phyloP scores from a whole-genome alignment of 2,888 invertebrate genomes.

The Tillus elongatus region DNA sequence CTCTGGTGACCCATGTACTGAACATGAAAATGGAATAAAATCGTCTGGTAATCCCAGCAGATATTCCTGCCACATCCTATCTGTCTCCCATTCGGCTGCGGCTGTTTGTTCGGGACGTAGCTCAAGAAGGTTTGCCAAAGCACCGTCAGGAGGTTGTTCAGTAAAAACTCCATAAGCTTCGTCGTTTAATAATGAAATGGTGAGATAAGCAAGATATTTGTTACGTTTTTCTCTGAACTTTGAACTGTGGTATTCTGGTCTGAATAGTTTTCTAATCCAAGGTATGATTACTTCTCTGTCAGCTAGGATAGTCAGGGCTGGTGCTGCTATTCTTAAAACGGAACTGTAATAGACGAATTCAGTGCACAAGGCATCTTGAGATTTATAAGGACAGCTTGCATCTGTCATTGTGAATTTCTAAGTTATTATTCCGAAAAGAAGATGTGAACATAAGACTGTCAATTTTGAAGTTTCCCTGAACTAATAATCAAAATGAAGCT shows the following conservation, averaged over 20 bases:
- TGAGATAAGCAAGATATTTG: slow-evolving; percentile 40
- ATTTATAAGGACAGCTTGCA: too few relatives aligned
- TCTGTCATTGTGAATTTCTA: too few relatives aligned
- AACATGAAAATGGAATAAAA: slow-evolving; percentile 34
- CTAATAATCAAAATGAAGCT: too few relatives aligned
- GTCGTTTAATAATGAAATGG: slow-evolving; percentile 40
- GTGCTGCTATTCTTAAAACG: slow-evolving; percentile 39
- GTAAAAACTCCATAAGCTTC: slow-evolving; percentile 39
- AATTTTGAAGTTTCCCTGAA: too few relatives aligned
- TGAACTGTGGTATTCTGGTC: slow-evolving; percentile 44
- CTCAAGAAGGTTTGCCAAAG: slow-evolving; percentile 34
- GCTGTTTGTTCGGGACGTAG: slow-evolving; percentile 29
- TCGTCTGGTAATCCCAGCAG: slow-evolving; percentile 36
- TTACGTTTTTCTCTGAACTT: slow-evolving; percentile 43
- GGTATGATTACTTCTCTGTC: slow-evolving; percentile 38
- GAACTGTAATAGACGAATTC: slow-evolving; percentile 46
- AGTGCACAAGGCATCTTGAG: slow-evolving; percentile 39
- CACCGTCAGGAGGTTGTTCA: slow-evolving; percentile 35
- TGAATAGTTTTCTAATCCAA: slow-evolving; percentile 44
- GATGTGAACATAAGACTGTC: too few relatives aligned
- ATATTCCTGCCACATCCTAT: slow-evolving; percentile 41
- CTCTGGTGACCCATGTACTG: slow-evolving; percentile 27
- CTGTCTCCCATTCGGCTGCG: slow-evolving; percentile 42
- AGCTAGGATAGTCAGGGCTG: slow-evolving; percentile 34
- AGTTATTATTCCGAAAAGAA: too few relatives aligned